Evolutionary conservation across 2,797 vertebrate genomes (phyloP), one percentile per base, ranked within the genome.

Genomic region (Falco berigora): DNA sequence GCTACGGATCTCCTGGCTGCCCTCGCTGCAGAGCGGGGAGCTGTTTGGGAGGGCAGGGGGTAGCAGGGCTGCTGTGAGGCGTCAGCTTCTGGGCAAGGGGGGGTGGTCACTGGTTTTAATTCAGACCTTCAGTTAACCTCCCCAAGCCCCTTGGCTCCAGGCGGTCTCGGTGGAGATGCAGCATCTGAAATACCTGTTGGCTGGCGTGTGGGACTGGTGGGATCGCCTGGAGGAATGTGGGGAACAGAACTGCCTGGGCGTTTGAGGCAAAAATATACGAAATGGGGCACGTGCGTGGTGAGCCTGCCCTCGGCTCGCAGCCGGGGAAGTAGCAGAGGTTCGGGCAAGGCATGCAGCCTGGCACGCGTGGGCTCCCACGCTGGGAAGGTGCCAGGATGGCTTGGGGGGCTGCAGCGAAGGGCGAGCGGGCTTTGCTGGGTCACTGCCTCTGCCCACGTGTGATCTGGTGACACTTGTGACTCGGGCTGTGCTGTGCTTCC

Each of bases 211-310:
- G 22, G 27, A 13, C 62, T 6, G 1, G 3, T 18, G 18, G n/a
- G 49, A 13, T 79, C 1, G 0, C 63, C 44, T 68, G 81, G 81
- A 81, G 49, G 67, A 27, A 46, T 50, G 3, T 77, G 40, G 44
- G 71, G 52, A 67, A 5, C 23, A 42, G 79, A 80, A 66, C 9
- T 7, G 3, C 23, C 30, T 2, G 7, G 14, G n/a, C 0, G 0
- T 61, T 90, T 44, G 49, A 61, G n/a, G 49, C 19, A 64, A 38
- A 87, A 75, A 38, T 14, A 3, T 4, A 36, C 56, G 49, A 47
- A 77, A 40, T 21, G 8, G 23, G 32, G 7, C 3, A 24, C 0
- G 0, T 25, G 67, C 0, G 0, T n/a, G 36, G 64, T 0, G 2
- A 88, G 55, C 49, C 49, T 68, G 46, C 11, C 50, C 53, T 76